Conservation (phyloP, 2,113 vertebrate species). For the Aspidoscelis tigris region DNA sequence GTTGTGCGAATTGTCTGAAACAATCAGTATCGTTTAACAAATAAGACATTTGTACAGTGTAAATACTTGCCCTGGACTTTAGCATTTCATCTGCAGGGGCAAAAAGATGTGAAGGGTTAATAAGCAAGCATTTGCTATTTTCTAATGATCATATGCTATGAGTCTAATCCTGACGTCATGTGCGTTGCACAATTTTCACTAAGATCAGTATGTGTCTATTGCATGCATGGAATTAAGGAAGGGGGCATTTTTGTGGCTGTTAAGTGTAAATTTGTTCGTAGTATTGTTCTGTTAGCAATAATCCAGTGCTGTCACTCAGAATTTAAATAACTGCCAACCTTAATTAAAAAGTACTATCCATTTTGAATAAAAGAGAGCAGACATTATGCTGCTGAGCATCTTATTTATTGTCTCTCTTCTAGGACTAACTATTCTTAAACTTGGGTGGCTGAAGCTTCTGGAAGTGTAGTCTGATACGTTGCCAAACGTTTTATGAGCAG, state of each 20-base stretch:
- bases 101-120: conserved; percentile 58
- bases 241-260: conserved; percentile 52
- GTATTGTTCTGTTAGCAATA: conserved; percentile 40
- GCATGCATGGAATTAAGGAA: conserved; percentile 66
- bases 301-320: conserved; percentile 48
- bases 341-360: conserved; percentile 42
- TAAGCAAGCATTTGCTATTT: conserved; percentile 43
- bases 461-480: neutral
- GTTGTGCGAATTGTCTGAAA: conserved; percentile 35
- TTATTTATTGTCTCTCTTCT: conserved; percentile 45
- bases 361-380: conserved; percentile 14
- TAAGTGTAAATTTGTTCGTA: conserved; percentile 51
- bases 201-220: conserved; percentile 57
- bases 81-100: conserved; percentile 39
- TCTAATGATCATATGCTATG: conserved; percentile 43
- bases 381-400: conserved; percentile 41
- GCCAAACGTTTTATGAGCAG: neutral
- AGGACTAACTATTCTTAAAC: conserved; percentile 38
- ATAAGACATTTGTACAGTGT: conserved; percentile 39
- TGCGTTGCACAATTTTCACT: conserved; percentile 59
- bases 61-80: conserved; percentile 14
- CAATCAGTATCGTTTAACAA: conserved; percentile 35
- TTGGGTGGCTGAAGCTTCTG: conserved; percentile 15
- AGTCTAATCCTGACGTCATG: conserved; percentile 70
- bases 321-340: conserved; percentile 36